Evolutionary conservation across 2,113 vertebrate species (phyloP), one percentile per base, ranked within the genome.

Genomic region (Platanista minor): DNA sequence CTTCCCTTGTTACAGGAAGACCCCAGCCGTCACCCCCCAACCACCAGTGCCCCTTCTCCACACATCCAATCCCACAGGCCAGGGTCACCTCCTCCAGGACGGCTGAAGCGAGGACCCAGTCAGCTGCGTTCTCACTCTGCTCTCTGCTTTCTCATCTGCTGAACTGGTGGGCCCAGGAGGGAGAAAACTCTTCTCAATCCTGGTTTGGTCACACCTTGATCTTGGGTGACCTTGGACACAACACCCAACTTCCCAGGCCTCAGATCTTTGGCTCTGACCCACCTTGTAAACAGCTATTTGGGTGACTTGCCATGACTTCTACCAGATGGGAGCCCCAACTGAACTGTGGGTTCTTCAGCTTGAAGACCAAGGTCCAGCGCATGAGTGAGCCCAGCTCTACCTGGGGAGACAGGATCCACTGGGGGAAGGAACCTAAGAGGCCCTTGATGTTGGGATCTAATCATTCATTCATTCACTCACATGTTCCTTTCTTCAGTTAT

Each of bases 261-360:
- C 49, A 49, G 52, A 0, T 29, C 33, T 41, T 36, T 9, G 33
- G 20, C 71, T 57, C 61, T 83, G 46, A 25, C 13, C 13, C 23
- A 15, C 21, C 12, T 25, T 21, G 66, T 6, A 3, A 54, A 20
- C 29, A 71, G 5, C 33, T 54, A 5, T 9, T 66, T 43, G 74
- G 15, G 18, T n/a, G 72, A 23, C 21, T 5, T 15, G 18, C 36
- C 1, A 3, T 14, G 49, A 43, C 59, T 52, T 25, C 52, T 39
- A 6, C 46, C 9, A 8, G 49, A 20, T 33, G 27, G 6, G 25
- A 8, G 14, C 18, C 5, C 41, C 39, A n/a, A 0, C 2, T 12
- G 33, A 15, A 1, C 43, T 17, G 27, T 17, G 52, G 10, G 8
- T 7, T 33, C 14, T 21, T 88, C 31, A 33, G 59, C 72, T 62